phyloP scores from a whole-genome alignment of 1,140 invertebrate genomes.

The Psix sp. region DNA sequence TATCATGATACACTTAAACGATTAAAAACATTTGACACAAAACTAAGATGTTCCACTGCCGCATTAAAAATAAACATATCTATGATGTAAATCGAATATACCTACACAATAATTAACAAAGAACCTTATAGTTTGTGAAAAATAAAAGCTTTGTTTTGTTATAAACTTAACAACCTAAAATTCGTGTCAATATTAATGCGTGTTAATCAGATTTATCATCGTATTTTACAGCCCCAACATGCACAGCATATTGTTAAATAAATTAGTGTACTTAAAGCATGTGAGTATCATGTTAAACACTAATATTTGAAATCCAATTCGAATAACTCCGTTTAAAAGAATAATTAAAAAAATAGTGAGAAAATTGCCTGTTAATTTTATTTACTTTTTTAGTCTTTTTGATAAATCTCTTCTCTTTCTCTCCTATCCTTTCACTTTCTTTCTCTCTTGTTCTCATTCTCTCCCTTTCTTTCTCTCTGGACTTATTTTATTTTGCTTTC shows the following conservation, averaged over 20 bases:
- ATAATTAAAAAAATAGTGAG: slow-evolving; percentile 22
- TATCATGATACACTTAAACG: not conserved
- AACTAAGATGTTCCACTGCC: not conserved
- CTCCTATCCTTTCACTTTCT: slow-evolving; percentile 1
- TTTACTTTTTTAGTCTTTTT: not conserved
- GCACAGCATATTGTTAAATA: slow-evolving; percentile 41
- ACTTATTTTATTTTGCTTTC: slow-evolving; percentile 3
- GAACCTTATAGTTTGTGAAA: slow-evolving; percentile 7
- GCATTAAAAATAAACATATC: not conserved
- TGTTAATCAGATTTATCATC: slow-evolving; percentile 18
- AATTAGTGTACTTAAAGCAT: slow-evolving; percentile 15
- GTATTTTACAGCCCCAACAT: slow-evolving; percentile 36
- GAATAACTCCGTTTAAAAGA: slow-evolving; percentile 2
- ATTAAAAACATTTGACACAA: slow-evolving; percentile 16
- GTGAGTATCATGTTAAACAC: slow-evolving; percentile 1
- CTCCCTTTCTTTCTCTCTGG: not conserved
- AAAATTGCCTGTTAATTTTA: slow-evolving; percentile 1
- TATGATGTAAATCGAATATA: slow-evolving; percentile 31
- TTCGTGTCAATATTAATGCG: slow-evolving; percentile 8
- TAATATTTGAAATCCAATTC: slow-evolving; percentile 3
- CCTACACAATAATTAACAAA: slow-evolving; percentile 23
- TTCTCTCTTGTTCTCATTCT: not conserved
- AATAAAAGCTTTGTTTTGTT: slow-evolving; percentile 26
- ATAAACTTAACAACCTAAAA: slow-evolving; percentile 25
- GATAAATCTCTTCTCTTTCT: not conserved